Evolutionary conservation across 2,113 vertebrate genomes (phyloP), one percentile per base, ranked within the genome.

Genomic region (Poeciliopsis turrubarensis): DNA sequence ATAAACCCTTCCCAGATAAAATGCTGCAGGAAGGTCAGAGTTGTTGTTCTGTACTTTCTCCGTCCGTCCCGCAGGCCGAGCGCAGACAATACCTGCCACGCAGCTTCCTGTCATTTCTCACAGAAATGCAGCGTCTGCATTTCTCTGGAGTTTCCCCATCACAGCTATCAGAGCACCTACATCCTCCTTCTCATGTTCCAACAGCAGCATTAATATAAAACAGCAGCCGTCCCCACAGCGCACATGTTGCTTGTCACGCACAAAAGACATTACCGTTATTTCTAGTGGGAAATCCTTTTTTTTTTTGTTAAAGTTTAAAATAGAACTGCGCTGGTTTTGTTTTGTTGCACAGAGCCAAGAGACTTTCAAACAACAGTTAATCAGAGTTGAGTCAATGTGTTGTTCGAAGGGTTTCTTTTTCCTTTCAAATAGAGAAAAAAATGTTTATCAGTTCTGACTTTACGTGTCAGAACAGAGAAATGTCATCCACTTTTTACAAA

Each of bases 91-190:
- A 84, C 79, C 73, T 14, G 72, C 84, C 85, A 63, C 34, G 44
- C 68, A 41, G 68, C 60, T 89, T 90, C 87, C 79, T 32, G 74
- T 81, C 85, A 75, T 83, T 83, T 70, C 83, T 91, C 86, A 88
- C 68, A 73, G 60, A 90, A 82, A 80, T 69, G 82, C 81, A 75
- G 71, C 80, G 76, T 80, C 61, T 85, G 89, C 86, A 67, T 47
- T 79, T 90, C 70, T 64, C 27, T 66, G 9, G 13, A 27, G 65
- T 60, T 47, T 79, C 61, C 75, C 25, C 15, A 64, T 78, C 72
- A 25, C 66, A 60, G 11, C 19, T 31, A 75, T 60, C n/a, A 73
- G 14, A 68, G 67, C 69, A 76, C 72, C n/a, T 37, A 70, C 64
- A 32, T 74, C 77, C 82, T 79, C 61, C 44, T 31, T 71, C 26